phyloP scores from a whole-genome alignment of 2,888 invertebrate species.

The Gastrophysa polygoni region DNA sequence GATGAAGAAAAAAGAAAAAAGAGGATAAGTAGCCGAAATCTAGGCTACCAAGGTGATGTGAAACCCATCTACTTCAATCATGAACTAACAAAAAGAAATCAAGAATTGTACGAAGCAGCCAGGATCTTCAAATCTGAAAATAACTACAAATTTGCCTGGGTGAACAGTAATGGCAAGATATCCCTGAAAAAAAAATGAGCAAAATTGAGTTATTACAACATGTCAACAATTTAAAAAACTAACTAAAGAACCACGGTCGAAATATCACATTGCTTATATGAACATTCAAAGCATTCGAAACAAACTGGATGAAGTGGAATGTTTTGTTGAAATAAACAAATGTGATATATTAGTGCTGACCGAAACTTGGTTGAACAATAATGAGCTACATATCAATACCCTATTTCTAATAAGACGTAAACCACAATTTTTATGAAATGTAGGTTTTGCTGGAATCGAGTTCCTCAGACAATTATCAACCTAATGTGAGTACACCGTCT shows the following conservation, averaged over 20 bases:
- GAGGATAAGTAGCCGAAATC: too few species aligned
- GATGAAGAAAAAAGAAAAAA: too few species aligned
- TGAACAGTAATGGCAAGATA: neutral
- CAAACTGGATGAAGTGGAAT: constrained; percentile 9
- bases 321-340: constrained; percentile 1
- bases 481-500: constrained; percentile 5
- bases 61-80: too few species aligned
- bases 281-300: constrained; percentile 8
- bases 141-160: too few species aligned
- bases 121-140: too few species aligned
- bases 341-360: constrained; percentile 8
- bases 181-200: neutral
- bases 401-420: constrained; percentile 12
- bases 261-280: constrained; percentile 4
- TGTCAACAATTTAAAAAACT: too few species aligned
- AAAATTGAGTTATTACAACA: neutral
- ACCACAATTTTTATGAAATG: constrained; percentile 9
- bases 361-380: constrained; percentile 9
- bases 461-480: constrained; percentile 9
- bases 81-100: too few species aligned
- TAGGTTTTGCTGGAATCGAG: constrained; percentile 2
- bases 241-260: neutral
- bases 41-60: too few species aligned
- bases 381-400: neutral
- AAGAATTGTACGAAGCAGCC: too few species aligned